phyloP scores from a whole-genome alignment of 1,140 invertebrate species.

The Zaprionus lachaisei region DNA sequence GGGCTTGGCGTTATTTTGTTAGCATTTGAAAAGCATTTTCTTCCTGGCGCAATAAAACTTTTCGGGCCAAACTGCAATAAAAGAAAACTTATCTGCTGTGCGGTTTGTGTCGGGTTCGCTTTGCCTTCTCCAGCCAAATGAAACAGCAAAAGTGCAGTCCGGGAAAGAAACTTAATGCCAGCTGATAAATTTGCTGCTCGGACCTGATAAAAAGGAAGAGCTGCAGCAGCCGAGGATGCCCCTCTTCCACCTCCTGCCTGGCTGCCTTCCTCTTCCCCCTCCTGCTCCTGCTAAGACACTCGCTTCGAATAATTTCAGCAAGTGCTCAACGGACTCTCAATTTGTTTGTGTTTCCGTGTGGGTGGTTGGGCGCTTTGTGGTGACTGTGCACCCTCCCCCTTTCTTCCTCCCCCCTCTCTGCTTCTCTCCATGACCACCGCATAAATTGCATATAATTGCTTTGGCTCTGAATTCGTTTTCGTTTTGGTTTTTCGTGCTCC shows the following conservation, averaged over 20 bases:
- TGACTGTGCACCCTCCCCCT: not conserved
- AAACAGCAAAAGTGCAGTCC: conserved; percentile 29
- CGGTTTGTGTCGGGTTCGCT: conserved; percentile 11
- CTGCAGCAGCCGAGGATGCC: not conserved
- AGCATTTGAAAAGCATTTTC: conserved; percentile 63
- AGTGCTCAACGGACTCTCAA: conserved; percentile 40
- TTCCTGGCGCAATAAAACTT: conserved; percentile 77
- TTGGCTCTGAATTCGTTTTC: conserved; percentile 38
- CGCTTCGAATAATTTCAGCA: conserved; percentile 74
- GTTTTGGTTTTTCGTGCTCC: conserved; percentile 13
- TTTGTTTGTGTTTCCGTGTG: conserved; percentile 36
- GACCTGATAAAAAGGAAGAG: conserved; percentile 74
- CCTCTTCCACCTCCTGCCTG: not conserved
- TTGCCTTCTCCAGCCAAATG: conserved; percentile 46
- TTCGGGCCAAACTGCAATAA: conserved; percentile 71
- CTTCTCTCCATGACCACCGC: conserved; percentile 39
- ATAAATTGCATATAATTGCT: conserved; percentile 82
- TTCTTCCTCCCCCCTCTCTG: not conserved
- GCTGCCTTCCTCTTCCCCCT: not conserved
- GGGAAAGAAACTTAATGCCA: conserved; percentile 73
- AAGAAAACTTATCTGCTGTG: conserved; percentile 74
- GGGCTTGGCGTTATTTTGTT: conserved; percentile 57
- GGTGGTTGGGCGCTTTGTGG: conserved; percentile 9
- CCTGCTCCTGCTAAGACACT: conserved; percentile 64
- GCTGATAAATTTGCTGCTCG: conserved; percentile 77